Percentiles rank a stretch among this genome's conserved stretches.
Evolutionary conservation across 2,113 vertebrate species (phyloP).

Genomic region (human (Homo sapiens)): DNA sequence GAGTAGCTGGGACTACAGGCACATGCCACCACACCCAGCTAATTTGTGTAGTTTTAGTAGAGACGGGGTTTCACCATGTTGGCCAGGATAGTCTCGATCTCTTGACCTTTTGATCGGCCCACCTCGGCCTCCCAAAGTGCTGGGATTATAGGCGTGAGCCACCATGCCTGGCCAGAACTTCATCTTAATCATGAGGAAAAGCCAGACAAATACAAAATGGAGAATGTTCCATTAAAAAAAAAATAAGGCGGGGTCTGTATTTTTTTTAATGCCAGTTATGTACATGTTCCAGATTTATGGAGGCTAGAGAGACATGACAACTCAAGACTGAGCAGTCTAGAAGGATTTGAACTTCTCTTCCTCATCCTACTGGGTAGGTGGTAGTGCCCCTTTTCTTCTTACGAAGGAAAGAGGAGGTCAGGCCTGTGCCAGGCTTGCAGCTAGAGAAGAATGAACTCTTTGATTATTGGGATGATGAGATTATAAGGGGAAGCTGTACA

Average conservation of each 20-base stretch:
- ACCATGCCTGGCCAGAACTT: neutral
- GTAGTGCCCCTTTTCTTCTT: neutral
- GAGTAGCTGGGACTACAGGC: too few relatives aligned
- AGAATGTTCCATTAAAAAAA: neutral
- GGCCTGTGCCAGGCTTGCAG: neutral
- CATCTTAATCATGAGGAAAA: neutral
- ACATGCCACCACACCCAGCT: too few relatives aligned
- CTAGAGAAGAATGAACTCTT: neutral
- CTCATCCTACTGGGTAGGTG: neutral
- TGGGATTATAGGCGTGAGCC: too few relatives aligned
- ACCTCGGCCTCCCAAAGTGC: too few relatives aligned
- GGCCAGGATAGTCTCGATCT: too few relatives aligned
- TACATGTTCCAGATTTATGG: neutral
- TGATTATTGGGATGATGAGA: neutral
- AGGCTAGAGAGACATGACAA: neutral
- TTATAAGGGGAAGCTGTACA: neutral
- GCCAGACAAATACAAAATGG: constrained; percentile 4
- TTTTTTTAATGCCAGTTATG: neutral
- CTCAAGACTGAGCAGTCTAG: neutral
- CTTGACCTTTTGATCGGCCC: too few relatives aligned
- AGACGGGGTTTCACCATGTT: too few relatives aligned
- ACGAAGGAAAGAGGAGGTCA: neutral
- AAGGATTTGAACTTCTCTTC: neutral
- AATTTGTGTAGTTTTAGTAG: too few relatives aligned
- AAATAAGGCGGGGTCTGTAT: neutral